phyloP scores from a whole-genome alignment of 2,888 invertebrate genomes.

The Orchesella flavescens region DNA sequence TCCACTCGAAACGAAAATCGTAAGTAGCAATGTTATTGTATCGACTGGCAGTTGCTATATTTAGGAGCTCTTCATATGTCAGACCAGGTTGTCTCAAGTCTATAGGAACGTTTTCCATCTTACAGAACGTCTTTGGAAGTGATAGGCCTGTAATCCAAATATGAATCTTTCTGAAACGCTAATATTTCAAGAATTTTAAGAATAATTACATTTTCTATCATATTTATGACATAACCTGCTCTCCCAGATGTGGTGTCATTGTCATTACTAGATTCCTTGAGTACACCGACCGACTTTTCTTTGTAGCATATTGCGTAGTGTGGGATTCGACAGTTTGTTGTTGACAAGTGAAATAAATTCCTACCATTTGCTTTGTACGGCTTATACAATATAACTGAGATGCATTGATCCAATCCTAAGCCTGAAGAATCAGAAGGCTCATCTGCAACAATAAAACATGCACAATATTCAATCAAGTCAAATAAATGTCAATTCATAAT shows the following conservation, averaged over 20 bases:
- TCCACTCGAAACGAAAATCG: conserved; percentile 16
- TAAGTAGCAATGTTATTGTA: not conserved
- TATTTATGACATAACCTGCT: too few species aligned
- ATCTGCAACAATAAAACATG: not conserved
- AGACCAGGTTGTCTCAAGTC: not conserved
- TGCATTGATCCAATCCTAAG: conserved; percentile 26
- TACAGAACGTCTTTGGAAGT: not conserved
- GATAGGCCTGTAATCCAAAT: too few species aligned
- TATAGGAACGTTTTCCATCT: conserved; percentile 6
- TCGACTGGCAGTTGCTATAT: not conserved
- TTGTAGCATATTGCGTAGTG: conserved; percentile 37
- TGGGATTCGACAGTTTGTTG: conserved; percentile 36
- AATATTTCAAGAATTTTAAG: too few species aligned
- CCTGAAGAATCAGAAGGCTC: conserved; percentile 31
- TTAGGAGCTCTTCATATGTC: not conserved
- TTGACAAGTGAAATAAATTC: conserved; percentile 4
- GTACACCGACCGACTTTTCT: conserved; percentile 13
- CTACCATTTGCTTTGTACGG: not conserved
- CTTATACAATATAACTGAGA: conserved; percentile 7
- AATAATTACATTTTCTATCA: too few species aligned
- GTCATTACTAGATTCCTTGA: too few species aligned
- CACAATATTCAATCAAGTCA: not conserved
- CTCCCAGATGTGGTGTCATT: not conserved
- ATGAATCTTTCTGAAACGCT: too few species aligned
- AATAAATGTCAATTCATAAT: not conserved